Evolutionary conservation across 1,140 invertebrate genomes (phyloP).

Genomic region (Drosophila virilis): DNA sequence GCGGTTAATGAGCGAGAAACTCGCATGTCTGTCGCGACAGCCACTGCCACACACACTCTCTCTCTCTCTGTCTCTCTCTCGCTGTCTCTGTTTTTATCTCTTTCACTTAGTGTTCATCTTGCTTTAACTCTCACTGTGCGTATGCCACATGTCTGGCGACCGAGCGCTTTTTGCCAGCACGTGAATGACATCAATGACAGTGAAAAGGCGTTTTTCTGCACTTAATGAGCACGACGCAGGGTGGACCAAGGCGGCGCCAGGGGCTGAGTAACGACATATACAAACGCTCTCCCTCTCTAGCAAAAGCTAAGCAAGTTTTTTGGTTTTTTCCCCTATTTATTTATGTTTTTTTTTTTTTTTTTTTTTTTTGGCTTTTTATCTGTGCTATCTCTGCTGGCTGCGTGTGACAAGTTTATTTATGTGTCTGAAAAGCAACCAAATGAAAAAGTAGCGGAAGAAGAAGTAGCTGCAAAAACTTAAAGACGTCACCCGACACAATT

Average conservation of each 20-base stretch:
- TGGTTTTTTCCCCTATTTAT: no score
- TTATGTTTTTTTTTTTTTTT: no score
- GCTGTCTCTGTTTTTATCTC: slow-evolving; percentile 23
- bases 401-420: slow-evolving; percentile 80
- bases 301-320: slow-evolving; percentile 12
- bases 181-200: slow-evolving; percentile 79
- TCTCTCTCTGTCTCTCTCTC: not conserved
- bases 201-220: slow-evolving; percentile 79
- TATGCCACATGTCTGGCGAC: slow-evolving; percentile 29
- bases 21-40: slow-evolving; percentile 76
- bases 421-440: slow-evolving; percentile 70
- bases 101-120: slow-evolving; percentile 15
- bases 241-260: slow-evolving; percentile 13
- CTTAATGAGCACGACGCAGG: slow-evolving; percentile 62
- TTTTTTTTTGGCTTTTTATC: slow-evolving; percentile 65
- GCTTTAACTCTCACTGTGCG: slow-evolving; percentile 25
- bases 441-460: slow-evolving; percentile 40
- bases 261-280: slow-evolving; percentile 3
- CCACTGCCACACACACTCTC: slow-evolving; percentile 1
- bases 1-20: slow-evolving; percentile 82
- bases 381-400: slow-evolving; percentile 38
- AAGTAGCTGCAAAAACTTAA: slow-evolving; percentile 62
- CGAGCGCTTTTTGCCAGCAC: slow-evolving; percentile 51
- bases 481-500: slow-evolving; percentile 61
- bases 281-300: not conserved